These are phyloP conservation scores for Ctenomys sociabilis DNA, from an alignment of 2,113 vertebrate genomes.

Conservation along the genomic window DNA sequence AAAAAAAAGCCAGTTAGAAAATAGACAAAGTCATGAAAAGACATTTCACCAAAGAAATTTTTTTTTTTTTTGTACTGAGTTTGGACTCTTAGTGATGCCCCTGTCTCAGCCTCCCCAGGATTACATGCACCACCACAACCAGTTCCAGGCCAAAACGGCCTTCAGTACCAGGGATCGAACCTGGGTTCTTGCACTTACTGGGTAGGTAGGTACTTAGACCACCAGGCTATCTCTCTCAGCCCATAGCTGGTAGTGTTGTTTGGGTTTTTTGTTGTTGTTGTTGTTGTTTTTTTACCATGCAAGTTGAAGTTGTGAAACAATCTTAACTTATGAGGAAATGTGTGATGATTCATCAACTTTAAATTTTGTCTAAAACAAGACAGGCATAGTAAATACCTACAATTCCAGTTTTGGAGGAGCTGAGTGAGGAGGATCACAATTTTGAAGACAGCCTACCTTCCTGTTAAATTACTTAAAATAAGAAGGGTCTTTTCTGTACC, in stretches of 20 bases:
- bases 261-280: too few species aligned
- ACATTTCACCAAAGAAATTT: background rate
- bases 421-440: background rate
- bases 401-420: background rate
- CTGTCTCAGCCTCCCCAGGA: too few species aligned
- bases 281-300: background rate
- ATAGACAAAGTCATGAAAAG: background rate
- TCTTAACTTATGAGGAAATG: background rate
- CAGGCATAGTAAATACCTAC: background rate
- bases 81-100: too few species aligned
- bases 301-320: background rate
- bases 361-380: background rate
- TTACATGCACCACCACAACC: too few species aligned
- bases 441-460: background rate
- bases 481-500: background rate
- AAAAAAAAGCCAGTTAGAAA: constrained; percentile 36
- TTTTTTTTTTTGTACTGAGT: background rate
- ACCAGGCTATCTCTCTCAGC: too few species aligned
- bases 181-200: too few species aligned
- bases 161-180: too few species aligned
- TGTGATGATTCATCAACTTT: background rate
- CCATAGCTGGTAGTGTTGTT: too few species aligned
- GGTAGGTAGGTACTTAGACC: too few species aligned
- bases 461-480: background rate
- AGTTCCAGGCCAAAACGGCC: too few species aligned